Evolutionary conservation across 92 coral and sea anemone genomes (phyloP).

Genomic region (Palythoa grandiflora): DNA sequence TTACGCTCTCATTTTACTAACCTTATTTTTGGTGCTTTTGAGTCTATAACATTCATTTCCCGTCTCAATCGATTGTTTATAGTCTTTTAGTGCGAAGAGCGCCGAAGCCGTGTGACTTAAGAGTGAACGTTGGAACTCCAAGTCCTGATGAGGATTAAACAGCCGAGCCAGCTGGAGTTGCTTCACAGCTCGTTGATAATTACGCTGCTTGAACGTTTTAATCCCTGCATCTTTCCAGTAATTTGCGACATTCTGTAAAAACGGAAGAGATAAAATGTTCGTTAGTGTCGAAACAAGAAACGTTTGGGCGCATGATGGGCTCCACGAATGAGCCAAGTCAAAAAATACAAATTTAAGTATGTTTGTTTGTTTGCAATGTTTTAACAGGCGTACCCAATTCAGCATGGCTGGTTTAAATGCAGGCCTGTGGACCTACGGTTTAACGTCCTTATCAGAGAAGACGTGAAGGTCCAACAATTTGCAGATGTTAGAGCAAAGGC

Average conservation of each 20-base stretch:
- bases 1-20: background rate
- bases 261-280: background rate
- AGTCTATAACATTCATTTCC: slow-evolving; percentile 15
- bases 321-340: too few species aligned
- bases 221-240: slow-evolving; percentile 15
- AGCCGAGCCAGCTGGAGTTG: slow-evolving; percentile 12
- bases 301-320: too few species aligned
- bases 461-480: too few species aligned
- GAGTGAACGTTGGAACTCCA: slow-evolving; percentile 31
- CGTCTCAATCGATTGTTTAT: slow-evolving; percentile 19
- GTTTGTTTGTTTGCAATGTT: too few species aligned
- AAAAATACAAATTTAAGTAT: too few species aligned
- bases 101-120: slow-evolving; percentile 31
- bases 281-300: background rate
- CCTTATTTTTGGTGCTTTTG: slow-evolving; percentile 4
- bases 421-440: too few species aligned
- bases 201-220: background rate
- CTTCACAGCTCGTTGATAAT: slow-evolving; percentile 12
- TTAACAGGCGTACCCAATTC: too few species aligned
- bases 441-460: too few species aligned
- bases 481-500: too few species aligned
- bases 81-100: background rate
- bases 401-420: too few species aligned
- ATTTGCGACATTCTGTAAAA: background rate
- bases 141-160: background rate